Evolutionary conservation across 2,888 invertebrate genomes (phyloP), one percentile per base, ranked within the genome.

Genomic region (Spodoptera picta): DNA sequence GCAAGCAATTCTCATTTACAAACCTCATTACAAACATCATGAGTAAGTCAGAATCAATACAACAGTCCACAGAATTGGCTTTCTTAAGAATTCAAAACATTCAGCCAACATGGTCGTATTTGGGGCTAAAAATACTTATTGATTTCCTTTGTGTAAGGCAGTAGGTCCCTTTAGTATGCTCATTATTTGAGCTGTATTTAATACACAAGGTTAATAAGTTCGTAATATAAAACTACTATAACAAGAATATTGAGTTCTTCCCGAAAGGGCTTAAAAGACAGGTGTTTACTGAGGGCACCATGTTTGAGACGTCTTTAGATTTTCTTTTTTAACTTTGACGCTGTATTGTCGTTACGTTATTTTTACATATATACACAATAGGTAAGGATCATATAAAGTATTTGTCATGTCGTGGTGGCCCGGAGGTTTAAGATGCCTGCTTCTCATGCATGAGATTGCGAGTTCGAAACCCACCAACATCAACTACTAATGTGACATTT

Each of bases 41-140:
- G 46, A 54, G 50, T 42, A 52, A 42, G 36, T 56, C 48, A 11
- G 31, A 52, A 63, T 14, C 56, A 53, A 27, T 47, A 54, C 23
- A 54, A 12, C 14, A 53, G 24, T 14, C 10, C 9, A 31, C 23
- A 47, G 42, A 60, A 60, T 61, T 72, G 27, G 41, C 12, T 60
- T 58, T 42, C 51, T 49, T 47, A 12, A 45, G 47, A 50, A 42
- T 63, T 57, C 52, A 56, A 47, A 19, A 50, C 24, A 54, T 73
- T 50, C 27, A 7, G 10, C 53, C 51, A 11, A 60, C 57, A 42
- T 44, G 46, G 43, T 41, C 49, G 23, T 49, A 31, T 69, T 54
- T 42, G 52, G 69, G 9, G 51, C 64, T 75, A 66, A 65, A 74
- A 74, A 70, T 74, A 65, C 54, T 14, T 61, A 74, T 75, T 61